Evolutionary conservation across 2,888 invertebrate species (phyloP).

Genomic region (Brachypterus glaber): DNA sequence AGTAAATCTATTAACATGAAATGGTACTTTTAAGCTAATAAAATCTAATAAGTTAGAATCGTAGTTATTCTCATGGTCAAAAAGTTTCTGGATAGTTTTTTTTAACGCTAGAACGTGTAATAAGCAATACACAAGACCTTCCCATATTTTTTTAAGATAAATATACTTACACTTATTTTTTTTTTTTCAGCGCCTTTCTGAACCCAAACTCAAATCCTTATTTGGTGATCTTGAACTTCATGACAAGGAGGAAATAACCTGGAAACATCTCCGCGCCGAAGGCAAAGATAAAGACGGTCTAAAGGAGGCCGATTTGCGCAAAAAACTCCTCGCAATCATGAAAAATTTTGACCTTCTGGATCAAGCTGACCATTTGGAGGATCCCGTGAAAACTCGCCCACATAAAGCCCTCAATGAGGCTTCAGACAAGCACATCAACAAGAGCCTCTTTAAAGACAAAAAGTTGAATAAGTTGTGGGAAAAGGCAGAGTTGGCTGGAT

Average conservation of each 20-base stretch:
- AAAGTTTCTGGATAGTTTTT: too few species aligned
- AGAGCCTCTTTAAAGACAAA: constrained; percentile 78
- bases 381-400: constrained; percentile 48
- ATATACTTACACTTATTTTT: constrained; percentile 4
- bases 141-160: too few species aligned
- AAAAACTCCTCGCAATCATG: constrained; percentile 74
- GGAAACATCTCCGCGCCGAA: constrained; percentile 72
- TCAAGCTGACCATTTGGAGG: constrained; percentile 63
- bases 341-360: constrained; percentile 69
- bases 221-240: constrained; percentile 85
- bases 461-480: constrained; percentile 83
- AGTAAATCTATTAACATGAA: too few species aligned
- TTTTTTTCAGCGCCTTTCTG: constrained; percentile 60
- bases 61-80: too few species aligned
- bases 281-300: constrained; percentile 81
- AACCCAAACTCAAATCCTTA: constrained; percentile 73
- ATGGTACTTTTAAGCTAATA: too few species aligned
- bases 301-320: constrained; percentile 69
- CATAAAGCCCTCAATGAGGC: constrained; percentile 43
- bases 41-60: too few species aligned
- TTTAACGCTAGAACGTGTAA: too few species aligned
- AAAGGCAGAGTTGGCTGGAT: constrained; percentile 82
- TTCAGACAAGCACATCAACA: constrained; percentile 55
- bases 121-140: too few species aligned
- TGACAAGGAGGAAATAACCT: constrained; percentile 82